A percentile compares a stretch with the other conserved stretches of the same genome.
phyloP scores from a whole-genome alignment of 2,113 vertebrate species.

The Catharus minimus region DNA sequence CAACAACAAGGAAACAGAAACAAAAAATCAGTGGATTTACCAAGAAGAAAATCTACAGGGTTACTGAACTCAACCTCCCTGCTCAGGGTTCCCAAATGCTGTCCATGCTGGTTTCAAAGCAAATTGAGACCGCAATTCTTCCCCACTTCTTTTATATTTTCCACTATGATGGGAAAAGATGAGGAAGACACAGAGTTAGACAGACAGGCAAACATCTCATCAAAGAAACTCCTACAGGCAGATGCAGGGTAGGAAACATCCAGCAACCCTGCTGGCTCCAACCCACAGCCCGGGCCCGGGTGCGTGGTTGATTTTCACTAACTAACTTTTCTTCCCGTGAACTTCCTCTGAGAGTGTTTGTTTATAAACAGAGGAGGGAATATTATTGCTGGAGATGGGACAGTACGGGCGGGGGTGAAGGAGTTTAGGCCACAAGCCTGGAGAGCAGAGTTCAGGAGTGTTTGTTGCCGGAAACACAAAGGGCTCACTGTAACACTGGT shows the following conservation, averaged over 20 bases:
- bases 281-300: background rate
- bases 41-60: background rate
- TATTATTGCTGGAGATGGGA: conserved; percentile 53
- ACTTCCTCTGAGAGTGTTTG: conserved; percentile 53
- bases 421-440: conserved; percentile 32
- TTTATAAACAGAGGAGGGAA: conserved; percentile 73
- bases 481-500: conserved; percentile 64
- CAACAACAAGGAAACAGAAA: background rate
- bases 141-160: background rate
- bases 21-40: background rate
- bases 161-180: background rate
- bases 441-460: conserved; percentile 48
- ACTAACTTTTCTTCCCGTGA: conserved; percentile 47
- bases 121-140: background rate
- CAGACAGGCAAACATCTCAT: background rate
- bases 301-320: conserved; percentile 31
- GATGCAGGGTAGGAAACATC: conserved; percentile 32
- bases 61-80: background rate
- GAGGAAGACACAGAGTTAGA: background rate
- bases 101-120: background rate
- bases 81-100: accelerated
- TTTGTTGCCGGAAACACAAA: conserved; percentile 73
- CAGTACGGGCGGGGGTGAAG: background rate
- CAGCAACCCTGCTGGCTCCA: conserved; percentile 30
- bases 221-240: conserved; percentile 30